Conservation (phyloP, 2,888 invertebrate species). For the Drosophila cognata region DNA sequence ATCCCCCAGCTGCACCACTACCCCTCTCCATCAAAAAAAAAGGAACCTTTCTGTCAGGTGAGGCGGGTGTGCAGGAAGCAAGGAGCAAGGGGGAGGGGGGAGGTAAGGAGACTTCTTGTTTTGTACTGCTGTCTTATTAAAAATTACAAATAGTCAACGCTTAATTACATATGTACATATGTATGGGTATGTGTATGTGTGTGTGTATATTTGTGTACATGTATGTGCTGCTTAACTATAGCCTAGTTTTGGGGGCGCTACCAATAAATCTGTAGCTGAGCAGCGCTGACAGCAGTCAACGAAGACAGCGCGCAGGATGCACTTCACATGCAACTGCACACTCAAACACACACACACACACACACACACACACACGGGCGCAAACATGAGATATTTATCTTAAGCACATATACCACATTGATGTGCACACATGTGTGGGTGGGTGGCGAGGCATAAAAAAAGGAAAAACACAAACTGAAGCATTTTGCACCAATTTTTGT, state of each 20-base stretch:
- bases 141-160: conserved; percentile 78
- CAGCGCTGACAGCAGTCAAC: conserved; percentile 22
- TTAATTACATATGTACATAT: conserved; percentile 55
- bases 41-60: neutral
- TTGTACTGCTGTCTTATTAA: conserved; percentile 68
- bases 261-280: conserved; percentile 61
- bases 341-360: conserved; percentile 1
- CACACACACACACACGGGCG: conserved; percentile 17
- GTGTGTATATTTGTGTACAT: conserved; percentile 5
- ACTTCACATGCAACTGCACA: conserved; percentile 21
- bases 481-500: conserved; percentile 79
- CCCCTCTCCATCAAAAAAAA: neutral
- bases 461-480: conserved; percentile 52
- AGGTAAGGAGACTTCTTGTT: conserved; percentile 8
- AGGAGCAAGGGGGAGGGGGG: neutral
- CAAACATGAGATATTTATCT: conserved; percentile 49
- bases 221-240: conserved; percentile 34
- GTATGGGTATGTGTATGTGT: conserved; percentile 3
- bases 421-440: conserved; percentile 13
- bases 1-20: neutral
- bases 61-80: neutral
- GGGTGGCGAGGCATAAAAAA: conserved; percentile 14
- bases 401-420: conserved; percentile 49
- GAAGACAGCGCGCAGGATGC: conserved; percentile 16
- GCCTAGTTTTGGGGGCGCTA: conserved; percentile 52